Evolutionary conservation across 2,888 invertebrate species (phyloP).

Genomic region (Heterodera filipjevi): DNA sequence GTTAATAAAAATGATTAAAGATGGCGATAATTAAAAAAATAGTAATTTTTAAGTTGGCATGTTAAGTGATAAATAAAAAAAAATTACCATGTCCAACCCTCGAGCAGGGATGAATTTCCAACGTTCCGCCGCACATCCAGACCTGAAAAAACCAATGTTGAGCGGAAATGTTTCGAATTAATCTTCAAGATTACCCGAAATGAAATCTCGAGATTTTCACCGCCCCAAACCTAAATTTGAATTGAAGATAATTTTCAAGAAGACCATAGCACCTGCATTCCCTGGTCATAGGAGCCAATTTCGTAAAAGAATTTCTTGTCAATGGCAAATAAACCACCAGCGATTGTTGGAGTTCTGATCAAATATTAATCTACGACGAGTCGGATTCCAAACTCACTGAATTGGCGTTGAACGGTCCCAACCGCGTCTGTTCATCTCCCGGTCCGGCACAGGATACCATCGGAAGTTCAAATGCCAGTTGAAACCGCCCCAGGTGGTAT

Average conservation of each 20-base stretch:
- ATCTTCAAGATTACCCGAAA: no score
- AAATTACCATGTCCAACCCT: constrained; percentile 82
- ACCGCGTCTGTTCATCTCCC: constrained; percentile 90
- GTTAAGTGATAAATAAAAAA: background rate
- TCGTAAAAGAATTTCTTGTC: constrained; percentile 96
- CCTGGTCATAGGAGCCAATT: constrained; percentile 94
- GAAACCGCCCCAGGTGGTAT: constrained; percentile 87
- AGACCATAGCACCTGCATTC: constrained; percentile 83
- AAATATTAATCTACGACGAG: background rate
- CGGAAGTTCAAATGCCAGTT: constrained; percentile 99
- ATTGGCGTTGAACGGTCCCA: constrained; percentile 90
- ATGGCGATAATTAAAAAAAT: background rate
- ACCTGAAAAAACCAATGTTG: constrained; percentile 74
- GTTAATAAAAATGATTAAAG: no score
- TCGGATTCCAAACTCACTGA: constrained; percentile 67
- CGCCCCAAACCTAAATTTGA: constrained; percentile 77
- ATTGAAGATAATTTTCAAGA: background rate
- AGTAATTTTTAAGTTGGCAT: background rate
- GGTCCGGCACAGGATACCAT: constrained; percentile 88
- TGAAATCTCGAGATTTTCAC: constrained; percentile 88
- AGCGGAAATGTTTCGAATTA: constrained; percentile 72
- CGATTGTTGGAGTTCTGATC: constrained; percentile 90
- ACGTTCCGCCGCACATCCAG: constrained; percentile 91
- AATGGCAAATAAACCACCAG: constrained; percentile 88
- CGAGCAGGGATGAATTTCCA: constrained; percentile 92